Conservation (phyloP, 2,888 invertebrate species). For the Perizoma affinitatum region DNA sequence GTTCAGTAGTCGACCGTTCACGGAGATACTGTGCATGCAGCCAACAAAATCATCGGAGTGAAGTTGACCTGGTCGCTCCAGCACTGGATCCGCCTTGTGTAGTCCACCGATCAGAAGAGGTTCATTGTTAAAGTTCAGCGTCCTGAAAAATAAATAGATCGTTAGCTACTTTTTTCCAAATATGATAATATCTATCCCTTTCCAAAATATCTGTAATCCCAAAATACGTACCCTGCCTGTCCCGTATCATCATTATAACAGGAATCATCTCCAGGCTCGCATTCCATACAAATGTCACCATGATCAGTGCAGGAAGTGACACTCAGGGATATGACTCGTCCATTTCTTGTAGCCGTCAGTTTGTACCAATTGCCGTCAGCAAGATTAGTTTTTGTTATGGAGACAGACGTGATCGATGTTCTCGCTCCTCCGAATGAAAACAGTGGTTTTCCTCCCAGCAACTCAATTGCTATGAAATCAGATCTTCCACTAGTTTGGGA, state of each 20-base stretch:
- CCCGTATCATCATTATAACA: constrained; percentile 95
- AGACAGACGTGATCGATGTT: constrained; percentile 93
- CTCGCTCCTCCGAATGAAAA: constrained; percentile 96
- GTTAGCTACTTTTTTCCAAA: neutral
- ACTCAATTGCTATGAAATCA: constrained; percentile 96
- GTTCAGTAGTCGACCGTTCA: constrained; percentile 93
- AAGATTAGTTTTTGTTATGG: constrained; percentile 87
- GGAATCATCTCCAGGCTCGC: constrained; percentile 90
- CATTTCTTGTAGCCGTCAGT: constrained; percentile 95
- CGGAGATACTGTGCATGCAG: constrained; percentile 94
- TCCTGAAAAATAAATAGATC: constrained; percentile 84
- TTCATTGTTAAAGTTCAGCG: constrained; percentile 95
- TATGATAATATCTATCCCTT: too few relatives aligned
- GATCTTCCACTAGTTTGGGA: constrained; percentile 94
- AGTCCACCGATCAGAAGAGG: constrained; percentile 94
- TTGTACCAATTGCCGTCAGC: constrained; percentile 96
- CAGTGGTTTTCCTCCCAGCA: constrained; percentile 91
- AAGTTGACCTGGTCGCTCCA: constrained; percentile 95
- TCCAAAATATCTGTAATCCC: too few relatives aligned
- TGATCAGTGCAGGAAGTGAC: constrained; percentile 92
- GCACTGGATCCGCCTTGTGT: constrained; percentile 91
- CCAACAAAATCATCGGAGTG: constrained; percentile 97
- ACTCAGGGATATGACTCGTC: constrained; percentile 93
- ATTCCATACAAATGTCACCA: constrained; percentile 94
- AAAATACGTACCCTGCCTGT: constrained; percentile 90